Evolutionary conservation across 1,140 invertebrate genomes (phyloP).

Genomic region (Tribolium madens): DNA sequence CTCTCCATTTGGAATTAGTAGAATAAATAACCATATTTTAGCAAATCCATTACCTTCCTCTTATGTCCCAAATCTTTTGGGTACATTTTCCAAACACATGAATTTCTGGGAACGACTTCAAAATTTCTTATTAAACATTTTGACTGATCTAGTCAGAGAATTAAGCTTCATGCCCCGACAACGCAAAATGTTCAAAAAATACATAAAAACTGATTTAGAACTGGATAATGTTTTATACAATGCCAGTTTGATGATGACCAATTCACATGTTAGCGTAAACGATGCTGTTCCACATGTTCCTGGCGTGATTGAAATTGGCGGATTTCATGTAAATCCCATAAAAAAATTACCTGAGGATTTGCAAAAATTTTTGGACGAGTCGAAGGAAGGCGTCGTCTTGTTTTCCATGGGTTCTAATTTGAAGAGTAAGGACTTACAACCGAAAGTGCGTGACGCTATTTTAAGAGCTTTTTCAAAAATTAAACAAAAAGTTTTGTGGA

Average conservation of each 20-base stretch:
- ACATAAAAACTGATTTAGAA: conserved; percentile 65
- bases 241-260: conserved; percentile 68
- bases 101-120: conserved; percentile 53
- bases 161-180: conserved; percentile 61
- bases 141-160: conserved; percentile 11
- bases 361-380: conserved; percentile 66
- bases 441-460: conserved; percentile 67
- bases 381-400: conserved; percentile 69
- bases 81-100: conserved; percentile 48
- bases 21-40: not conserved
- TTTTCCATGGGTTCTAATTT: conserved; percentile 72
- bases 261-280: conserved; percentile 71
- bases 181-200: conserved; percentile 62
- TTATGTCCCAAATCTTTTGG: conserved; percentile 50
- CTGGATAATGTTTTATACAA: conserved; percentile 68
- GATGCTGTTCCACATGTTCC: conserved; percentile 69
- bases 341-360: conserved; percentile 66
- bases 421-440: conserved; percentile 65
- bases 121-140: conserved; percentile 60
- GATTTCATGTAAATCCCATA: conserved; percentile 66
- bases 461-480: conserved; percentile 68
- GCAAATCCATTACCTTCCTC: not conserved
- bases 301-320: conserved; percentile 69
- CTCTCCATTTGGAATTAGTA: not conserved
- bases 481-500: conserved; percentile 75